phyloP scores from a whole-genome alignment of 2,797 vertebrate genomes.

The Microctenopoma stevenorrisi region DNA sequence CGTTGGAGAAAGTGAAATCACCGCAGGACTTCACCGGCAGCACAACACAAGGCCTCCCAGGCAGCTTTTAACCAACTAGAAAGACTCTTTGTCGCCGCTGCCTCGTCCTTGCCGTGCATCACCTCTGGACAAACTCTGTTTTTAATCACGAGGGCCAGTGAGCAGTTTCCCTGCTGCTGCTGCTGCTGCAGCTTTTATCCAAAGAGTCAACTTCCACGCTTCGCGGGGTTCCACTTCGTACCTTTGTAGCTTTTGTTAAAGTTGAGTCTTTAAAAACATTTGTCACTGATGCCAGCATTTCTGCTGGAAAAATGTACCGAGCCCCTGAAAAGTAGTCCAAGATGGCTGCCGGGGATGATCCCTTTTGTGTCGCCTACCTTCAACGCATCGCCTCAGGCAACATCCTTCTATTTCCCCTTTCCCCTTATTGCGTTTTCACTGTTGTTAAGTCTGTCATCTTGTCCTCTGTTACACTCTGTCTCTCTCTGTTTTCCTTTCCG shows the following conservation, averaged over 20 bases:
- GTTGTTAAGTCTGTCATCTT: constrained; percentile 18
- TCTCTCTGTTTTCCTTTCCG: neutral
- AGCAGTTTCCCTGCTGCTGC: neutral
- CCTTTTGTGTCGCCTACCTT: constrained; percentile 58
- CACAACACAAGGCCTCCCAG: constrained; percentile 38
- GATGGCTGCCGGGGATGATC: constrained; percentile 44
- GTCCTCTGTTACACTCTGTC: constrained; percentile 1
- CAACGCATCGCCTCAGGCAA: constrained; percentile 33
- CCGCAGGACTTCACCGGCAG: constrained; percentile 19
- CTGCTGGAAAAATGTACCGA: constrained; percentile 22
- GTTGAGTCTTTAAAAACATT: constrained; percentile 1
- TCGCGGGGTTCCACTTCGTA: neutral
- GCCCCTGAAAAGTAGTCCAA: constrained; percentile 36
- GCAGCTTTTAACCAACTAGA: constrained; percentile 15
- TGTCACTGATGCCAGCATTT: neutral
- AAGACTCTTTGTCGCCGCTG: constrained; percentile 20
- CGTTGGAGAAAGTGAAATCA: constrained; percentile 47
- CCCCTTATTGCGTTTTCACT: constrained; percentile 23
- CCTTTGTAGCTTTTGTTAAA: neutral
- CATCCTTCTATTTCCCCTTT: constrained; percentile 12
- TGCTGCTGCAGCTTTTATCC: constrained; percentile 4
- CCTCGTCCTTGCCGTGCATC: constrained; percentile 11
- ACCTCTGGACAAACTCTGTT: constrained; percentile 38
- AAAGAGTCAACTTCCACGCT: neutral
- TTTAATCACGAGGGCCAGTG: constrained; percentile 17